Base-by-base conservation (phyloP, 2,113 vertebrate species). In the Urocolius indicus region DNA sequence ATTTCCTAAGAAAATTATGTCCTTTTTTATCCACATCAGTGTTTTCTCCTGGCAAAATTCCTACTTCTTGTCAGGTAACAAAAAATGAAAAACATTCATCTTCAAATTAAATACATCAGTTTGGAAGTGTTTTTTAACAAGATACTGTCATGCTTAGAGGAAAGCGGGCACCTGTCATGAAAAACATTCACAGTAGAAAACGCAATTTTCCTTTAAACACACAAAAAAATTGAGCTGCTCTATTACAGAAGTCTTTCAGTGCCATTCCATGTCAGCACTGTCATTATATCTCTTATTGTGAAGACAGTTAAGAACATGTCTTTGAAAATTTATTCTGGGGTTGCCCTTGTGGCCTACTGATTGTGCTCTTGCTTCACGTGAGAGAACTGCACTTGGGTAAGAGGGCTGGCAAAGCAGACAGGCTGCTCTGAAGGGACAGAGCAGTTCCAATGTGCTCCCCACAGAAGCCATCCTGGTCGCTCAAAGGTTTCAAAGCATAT, bases 121-220 rank as follows among this genome's bases (percentile, higher is more conserved):
- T 87, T 61, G 74, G 43, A 90, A 86, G 30, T 83, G 82, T 68
- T 90, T 89, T 96, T 95, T 93, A 95, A 92, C 72, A 83, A 92
- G 80, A 78, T 69, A 49, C 30, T 92, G 94, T 90, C 91, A 84
- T 16, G 52, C 83, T 96, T 26, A 88, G 45, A 92, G n/a, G 10
- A 90, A 96, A 94, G 93, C 7, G 41, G 73, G 61, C 52, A 88
- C 72, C 82, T 96, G 87, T 96, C 94, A 88, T 26, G 82, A 93
- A 84, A 94, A 92, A 86, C 77, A 91, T 81, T 88, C 61, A 3
- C 63, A 72, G 76, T 5, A 85, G 92, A 90, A 96, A 97, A 94
- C 61, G 83, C 84, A 82, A 95, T 95, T 96, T 96, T 90, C 94
- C 27, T 93, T 85, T 89, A 81, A 94, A 92, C 82, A 90, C n/a